These are phyloP conservation scores for Rallus crepitans DNA, from an alignment of 2,797 vertebrate genomes.

Conservation along the genomic window DNA sequence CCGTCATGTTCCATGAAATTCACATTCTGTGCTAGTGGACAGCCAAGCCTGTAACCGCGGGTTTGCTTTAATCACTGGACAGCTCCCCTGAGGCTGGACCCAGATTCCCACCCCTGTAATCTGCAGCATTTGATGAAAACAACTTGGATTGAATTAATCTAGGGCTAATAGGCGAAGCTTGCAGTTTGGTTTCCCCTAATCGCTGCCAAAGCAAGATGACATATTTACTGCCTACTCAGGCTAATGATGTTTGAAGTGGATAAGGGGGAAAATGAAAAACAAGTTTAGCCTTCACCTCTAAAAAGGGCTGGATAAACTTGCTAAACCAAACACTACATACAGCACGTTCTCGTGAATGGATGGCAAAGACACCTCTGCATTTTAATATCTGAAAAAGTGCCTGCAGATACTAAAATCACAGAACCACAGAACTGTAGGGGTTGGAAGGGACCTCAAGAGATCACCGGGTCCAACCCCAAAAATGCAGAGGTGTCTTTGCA, in stretches of 20 bases:
- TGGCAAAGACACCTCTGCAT: neutral
- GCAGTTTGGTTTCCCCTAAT: constrained; percentile 23
- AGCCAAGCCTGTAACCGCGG: constrained; percentile 61
- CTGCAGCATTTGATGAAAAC: constrained; percentile 77
- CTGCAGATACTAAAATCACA: no score
- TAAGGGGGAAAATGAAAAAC: constrained; percentile 62
- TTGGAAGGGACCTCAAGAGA: no score
- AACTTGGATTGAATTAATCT: constrained; percentile 75
- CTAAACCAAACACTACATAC: constrained; percentile 20
- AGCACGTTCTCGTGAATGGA: constrained; percentile 43
- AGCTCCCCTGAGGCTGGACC: constrained; percentile 68
- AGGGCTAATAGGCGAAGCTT: constrained; percentile 63
- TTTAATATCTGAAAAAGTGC: no score
- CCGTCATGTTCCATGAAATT: constrained; percentile 67
- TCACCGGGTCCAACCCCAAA: no score
- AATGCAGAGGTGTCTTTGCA: no score
- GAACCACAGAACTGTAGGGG: no score
- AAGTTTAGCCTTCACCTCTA: constrained; percentile 68
- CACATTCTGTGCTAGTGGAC: constrained; percentile 72
- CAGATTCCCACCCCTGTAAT: constrained; percentile 73
- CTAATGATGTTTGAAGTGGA: constrained; percentile 61
- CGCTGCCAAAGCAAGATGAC: constrained; percentile 71
- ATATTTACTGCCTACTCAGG: constrained; percentile 63
- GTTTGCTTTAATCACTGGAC: constrained; percentile 78
- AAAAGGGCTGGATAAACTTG: constrained; percentile 53